These are phyloP conservation scores for Colletes latitarsis DNA, from an alignment of 1,140 invertebrate genomes.

Conservation along the genomic window DNA sequence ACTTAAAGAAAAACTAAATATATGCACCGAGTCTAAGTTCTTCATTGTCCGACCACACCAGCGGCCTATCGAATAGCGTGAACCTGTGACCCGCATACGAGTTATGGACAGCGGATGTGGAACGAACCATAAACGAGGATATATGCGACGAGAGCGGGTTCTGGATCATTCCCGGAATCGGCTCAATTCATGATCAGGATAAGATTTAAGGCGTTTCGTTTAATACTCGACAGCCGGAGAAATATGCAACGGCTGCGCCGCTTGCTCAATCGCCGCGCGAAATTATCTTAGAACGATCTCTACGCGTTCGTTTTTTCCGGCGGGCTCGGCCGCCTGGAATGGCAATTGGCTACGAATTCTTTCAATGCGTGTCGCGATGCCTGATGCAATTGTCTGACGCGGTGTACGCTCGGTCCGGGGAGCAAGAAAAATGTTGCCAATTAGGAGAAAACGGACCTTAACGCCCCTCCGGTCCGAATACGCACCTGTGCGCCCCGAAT, in stretches of 20 bases:
- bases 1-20: no score
- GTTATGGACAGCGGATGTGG: no score
- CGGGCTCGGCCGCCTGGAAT: background rate
- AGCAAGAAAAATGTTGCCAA: constrained; percentile 51
- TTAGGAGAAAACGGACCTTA: constrained; percentile 48
- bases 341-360: constrained; percentile 47
- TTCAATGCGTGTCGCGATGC: constrained; percentile 24
- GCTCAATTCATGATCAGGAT: background rate
- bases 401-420: constrained; percentile 2
- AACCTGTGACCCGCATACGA: no score
- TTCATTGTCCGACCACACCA: no score
- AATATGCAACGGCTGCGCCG: constrained; percentile 38
- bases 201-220: constrained; percentile 50
- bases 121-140: no score
- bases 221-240: constrained; percentile 35
- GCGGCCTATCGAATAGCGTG: no score
- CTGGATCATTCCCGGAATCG: background rate
- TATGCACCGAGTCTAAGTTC: no score
- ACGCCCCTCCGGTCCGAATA: constrained; percentile 36
- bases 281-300: constrained; percentile 45
- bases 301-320: constrained; percentile 37
- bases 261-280: constrained; percentile 43
- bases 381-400: constrained; percentile 43
- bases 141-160: background rate
- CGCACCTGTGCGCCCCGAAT: constrained; percentile 40